Evolutionary conservation across 2,113 vertebrate species (phyloP).

Genomic region (Symphodus melops): DNA sequence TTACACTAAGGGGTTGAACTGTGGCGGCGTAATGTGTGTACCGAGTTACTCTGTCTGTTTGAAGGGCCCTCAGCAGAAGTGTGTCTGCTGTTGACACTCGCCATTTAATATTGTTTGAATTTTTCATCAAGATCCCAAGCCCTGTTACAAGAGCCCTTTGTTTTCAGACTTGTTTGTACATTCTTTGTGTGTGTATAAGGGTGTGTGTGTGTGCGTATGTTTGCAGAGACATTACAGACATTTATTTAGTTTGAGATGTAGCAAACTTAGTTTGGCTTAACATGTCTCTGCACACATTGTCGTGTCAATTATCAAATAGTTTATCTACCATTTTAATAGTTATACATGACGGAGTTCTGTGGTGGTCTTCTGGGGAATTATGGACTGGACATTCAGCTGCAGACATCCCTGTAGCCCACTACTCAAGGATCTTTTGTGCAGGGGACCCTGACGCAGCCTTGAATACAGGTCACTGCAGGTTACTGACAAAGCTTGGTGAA

Average conservation of each 20-base stretch:
- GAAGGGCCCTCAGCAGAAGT: conserved; percentile 94
- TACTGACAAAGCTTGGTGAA: conserved; percentile 81
- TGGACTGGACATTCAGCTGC: conserved; percentile 67
- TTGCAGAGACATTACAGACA: conserved; percentile 58
- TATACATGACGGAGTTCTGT: conserved; percentile 40
- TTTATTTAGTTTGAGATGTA: conserved; percentile 55
- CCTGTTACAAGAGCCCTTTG: conserved; percentile 83
- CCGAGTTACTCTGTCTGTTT: conserved; percentile 94
- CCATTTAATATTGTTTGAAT: conserved; percentile 97
- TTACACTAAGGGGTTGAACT: conserved; percentile 81
- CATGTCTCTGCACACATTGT: conserved; percentile 8
- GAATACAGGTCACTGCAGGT: conserved; percentile 86
- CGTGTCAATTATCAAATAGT: conserved; percentile 19
- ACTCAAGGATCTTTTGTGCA: conserved; percentile 78
- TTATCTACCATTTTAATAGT: conserved; percentile 13
- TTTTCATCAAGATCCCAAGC: conserved; percentile 89
- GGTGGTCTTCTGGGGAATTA: conserved; percentile 34
- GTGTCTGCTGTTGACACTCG: conserved; percentile 92
- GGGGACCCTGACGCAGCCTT: conserved; percentile 75
- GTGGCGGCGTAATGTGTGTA: conserved; percentile 89
- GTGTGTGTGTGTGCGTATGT: conserved; percentile 43
- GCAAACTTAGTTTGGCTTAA: conserved; percentile 27
- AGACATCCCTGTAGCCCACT: conserved; percentile 46
- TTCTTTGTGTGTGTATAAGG: conserved; percentile 75
- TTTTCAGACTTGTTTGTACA: conserved; percentile 83